phyloP scores from a whole-genome alignment of 2,888 invertebrate genomes.

The Ormyrus labotus region DNA sequence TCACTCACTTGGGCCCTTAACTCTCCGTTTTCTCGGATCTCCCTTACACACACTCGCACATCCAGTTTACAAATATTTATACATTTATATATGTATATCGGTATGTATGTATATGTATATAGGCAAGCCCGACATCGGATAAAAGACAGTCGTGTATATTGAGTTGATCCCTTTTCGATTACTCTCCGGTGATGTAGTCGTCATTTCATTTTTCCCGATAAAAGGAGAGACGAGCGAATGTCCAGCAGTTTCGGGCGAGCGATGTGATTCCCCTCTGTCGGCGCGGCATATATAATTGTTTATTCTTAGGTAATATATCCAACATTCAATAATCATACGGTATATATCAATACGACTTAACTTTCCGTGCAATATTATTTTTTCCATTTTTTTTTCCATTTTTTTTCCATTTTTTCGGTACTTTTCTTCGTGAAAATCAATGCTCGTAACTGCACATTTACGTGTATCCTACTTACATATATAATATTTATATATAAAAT shows the following conservation, averaged over 20 bases:
- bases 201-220: no score
- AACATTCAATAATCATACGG: conserved; percentile 69
- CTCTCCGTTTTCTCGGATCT: neutral
- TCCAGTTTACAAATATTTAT: no score
- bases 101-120: neutral
- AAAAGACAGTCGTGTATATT: no score
- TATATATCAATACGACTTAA: conserved; percentile 58
- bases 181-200: no score
- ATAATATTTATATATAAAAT: conserved; percentile 60
- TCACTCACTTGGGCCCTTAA: conserved; percentile 10
- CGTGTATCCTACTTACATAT: conserved; percentile 35
- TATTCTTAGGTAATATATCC: conserved; percentile 66
- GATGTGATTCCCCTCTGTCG: conserved; percentile 13
- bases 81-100: no score
- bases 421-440: conserved; percentile 59
- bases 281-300: conserved; percentile 41
- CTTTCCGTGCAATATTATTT: conserved; percentile 25
- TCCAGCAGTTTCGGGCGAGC: no score
- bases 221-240: no score
- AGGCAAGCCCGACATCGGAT: no score
- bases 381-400: neutral
- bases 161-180: no score
- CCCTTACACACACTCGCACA: neutral
- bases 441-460: conserved; percentile 65
- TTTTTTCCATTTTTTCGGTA: neutral